These are phyloP conservation scores for Myotis findleyi DNA, from an alignment of 2,797 vertebrate genomes.

Conservation along the genomic window DNA sequence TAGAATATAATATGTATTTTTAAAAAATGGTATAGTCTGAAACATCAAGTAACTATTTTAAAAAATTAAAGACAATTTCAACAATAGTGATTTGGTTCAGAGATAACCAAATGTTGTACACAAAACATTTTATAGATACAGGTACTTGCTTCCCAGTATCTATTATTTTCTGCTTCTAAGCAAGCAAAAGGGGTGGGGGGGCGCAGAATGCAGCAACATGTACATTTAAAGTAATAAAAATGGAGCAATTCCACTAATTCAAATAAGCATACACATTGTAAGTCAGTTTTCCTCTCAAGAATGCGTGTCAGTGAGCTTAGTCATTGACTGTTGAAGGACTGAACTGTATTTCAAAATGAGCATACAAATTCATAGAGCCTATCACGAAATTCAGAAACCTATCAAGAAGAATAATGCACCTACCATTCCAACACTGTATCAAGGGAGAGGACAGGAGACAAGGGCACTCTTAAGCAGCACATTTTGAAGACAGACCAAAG, in stretches of 20 bases:
- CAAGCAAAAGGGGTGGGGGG: neutral
- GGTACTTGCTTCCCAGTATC: neutral
- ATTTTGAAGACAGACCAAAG: conserved; percentile 66
- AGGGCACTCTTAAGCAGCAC: conserved; percentile 61
- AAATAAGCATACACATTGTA: neutral
- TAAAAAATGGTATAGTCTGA: neutral
- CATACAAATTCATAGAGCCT: conserved; percentile 49
- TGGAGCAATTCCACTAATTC: neutral
- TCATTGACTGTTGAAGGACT: neutral
- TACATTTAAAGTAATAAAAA: neutral
- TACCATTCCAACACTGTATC: neutral
- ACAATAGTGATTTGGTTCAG: neutral
- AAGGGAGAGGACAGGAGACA: conserved; percentile 44
- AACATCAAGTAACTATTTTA: neutral
- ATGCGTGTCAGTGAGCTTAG: neutral
- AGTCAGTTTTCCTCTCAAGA: neutral
- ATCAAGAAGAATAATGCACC: conserved; percentile 66
- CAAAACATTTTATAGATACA: neutral
- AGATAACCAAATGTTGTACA: neutral
- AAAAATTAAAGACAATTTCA: neutral
- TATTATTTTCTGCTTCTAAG: neutral
- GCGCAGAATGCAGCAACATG: neutral
- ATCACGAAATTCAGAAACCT: conserved; percentile 57
- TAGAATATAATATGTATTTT: neutral
- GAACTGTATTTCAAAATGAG: conserved; percentile 27